phyloP scores from a whole-genome alignment of 2,797 vertebrate genomes.

The Cryptoprocta ferox region DNA sequence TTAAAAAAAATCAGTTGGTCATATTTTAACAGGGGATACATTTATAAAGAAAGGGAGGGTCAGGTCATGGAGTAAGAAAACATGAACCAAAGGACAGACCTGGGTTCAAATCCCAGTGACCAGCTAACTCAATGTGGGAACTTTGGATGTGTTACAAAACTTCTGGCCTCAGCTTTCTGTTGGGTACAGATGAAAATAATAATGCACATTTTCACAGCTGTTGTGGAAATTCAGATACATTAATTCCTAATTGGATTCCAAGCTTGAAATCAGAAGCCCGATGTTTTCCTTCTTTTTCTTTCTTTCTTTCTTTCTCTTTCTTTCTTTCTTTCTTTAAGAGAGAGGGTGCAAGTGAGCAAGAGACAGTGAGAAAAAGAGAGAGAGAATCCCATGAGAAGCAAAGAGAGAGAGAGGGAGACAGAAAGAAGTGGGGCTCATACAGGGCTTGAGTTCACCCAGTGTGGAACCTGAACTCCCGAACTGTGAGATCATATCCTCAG shows the following conservation, averaged over 20 bases:
- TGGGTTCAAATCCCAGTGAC: slow-evolving; percentile 67
- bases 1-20: slow-evolving; percentile 66
- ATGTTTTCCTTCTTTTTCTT: neutral
- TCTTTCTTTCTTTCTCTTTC: too few species aligned
- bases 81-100: slow-evolving; percentile 27
- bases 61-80: slow-evolving; percentile 60
- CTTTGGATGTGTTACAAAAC: neutral
- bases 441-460: too few species aligned
- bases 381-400: too few species aligned
- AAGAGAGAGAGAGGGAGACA: too few species aligned
- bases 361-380: too few species aligned
- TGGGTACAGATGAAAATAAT: slow-evolving; percentile 36
- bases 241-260: neutral
- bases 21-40: slow-evolving; percentile 75
- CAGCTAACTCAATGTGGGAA: neutral
- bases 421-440: too few species aligned
- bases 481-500: too few species aligned
- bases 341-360: too few species aligned
- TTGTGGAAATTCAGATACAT: neutral
- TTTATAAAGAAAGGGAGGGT: slow-evolving; percentile 72
- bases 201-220: neutral
- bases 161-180: slow-evolving; percentile 33
- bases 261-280: neutral
- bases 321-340: too few species aligned
- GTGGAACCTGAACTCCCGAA: too few species aligned